These are phyloP conservation scores for Pelvicachromis taeniatus DNA, from an alignment of 2,113 vertebrate species.

Conservation along the genomic window DNA sequence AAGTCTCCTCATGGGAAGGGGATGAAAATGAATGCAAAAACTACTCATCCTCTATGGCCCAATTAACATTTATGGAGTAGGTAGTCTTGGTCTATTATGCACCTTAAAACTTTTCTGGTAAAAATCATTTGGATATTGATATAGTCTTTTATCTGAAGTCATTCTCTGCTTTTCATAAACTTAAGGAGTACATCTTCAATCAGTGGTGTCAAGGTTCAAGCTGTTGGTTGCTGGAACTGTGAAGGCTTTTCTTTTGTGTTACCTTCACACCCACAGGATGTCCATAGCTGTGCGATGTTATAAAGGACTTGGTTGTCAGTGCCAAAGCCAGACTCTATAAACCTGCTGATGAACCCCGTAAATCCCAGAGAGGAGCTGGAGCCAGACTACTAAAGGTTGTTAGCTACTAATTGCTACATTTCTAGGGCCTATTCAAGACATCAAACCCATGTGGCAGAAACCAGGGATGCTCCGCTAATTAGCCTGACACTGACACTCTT, in stretches of 20 bases:
- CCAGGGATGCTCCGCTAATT: slow-evolving; percentile 58
- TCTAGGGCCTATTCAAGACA: slow-evolving; percentile 66
- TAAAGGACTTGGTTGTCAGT: slow-evolving; percentile 48
- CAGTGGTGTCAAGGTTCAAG: slow-evolving; percentile 22
- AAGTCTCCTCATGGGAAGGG: neutral
- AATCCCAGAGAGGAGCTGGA: slow-evolving; percentile 40
- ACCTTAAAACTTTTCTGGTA: neutral
- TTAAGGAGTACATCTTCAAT: slow-evolving; percentile 16
- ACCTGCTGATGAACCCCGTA: slow-evolving; percentile 69
- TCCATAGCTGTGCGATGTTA: slow-evolving; percentile 35
- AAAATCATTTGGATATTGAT: neutral
- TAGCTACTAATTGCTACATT: slow-evolving; percentile 74
- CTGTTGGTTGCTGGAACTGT: slow-evolving; percentile 21
- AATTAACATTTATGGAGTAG: neutral
- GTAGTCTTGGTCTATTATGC: neutral
- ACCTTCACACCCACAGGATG: slow-evolving; percentile 58
- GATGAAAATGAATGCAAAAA: neutral
- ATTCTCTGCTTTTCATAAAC: neutral
- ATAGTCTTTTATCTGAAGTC: neutral
- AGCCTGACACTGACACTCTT: slow-evolving; percentile 62
- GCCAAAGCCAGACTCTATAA: slow-evolving; percentile 70
- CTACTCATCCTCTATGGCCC: slow-evolving; percentile 5
- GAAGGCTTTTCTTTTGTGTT: slow-evolving; percentile 44
- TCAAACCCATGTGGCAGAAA: slow-evolving; percentile 59
- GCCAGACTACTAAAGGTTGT: slow-evolving; percentile 54